These are phyloP conservation scores for Limenitis camilla DNA, from an alignment of 2,888 invertebrate species.

Conservation along the genomic window DNA sequence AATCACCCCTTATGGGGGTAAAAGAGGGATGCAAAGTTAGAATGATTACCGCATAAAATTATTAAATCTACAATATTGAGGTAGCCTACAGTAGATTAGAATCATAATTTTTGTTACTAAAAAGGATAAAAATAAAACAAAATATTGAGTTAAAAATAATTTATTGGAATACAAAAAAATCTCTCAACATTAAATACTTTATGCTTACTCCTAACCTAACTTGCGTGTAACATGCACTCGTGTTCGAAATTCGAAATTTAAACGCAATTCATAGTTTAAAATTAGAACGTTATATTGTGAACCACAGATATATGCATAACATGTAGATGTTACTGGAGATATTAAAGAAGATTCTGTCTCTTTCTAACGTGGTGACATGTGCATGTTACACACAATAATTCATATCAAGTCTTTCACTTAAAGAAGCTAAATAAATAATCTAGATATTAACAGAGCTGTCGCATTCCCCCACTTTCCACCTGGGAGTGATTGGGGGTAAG, in stretches of 20 bases:
- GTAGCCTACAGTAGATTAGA: too few species aligned
- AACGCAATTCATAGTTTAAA: neutral
- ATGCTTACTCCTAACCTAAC: slow-evolving; percentile 23
- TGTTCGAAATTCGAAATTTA: slow-evolving; percentile 5
- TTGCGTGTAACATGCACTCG: slow-evolving; percentile 12
- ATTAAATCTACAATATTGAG: too few species aligned
- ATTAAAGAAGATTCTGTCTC: too few species aligned
- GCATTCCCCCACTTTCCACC: too few species aligned
- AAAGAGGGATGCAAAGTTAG: too few species aligned
- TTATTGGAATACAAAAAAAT: slow-evolving; percentile 44
- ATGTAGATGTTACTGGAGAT: too few species aligned
- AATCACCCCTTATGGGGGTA: too few species aligned
- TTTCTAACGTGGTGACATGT: neutral
- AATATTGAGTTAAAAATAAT: slow-evolving; percentile 35
- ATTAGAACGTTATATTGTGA: neutral
- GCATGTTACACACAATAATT: neutral
- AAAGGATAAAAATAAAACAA: slow-evolving; percentile 10
- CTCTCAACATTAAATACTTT: slow-evolving; percentile 38
- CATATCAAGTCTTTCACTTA: neutral
- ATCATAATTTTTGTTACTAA: neutral
- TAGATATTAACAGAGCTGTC: slow-evolving; percentile 1
- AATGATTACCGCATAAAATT: too few species aligned
- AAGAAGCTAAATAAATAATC: slow-evolving; percentile 6
- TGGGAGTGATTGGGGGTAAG: too few species aligned
- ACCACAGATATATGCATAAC: neutral